A percentile compares a stretch with the other conserved stretches of the same genome.
phyloP scores from a whole-genome alignment of 2,888 invertebrate genomes.

The Phymatocera aterrima region DNA sequence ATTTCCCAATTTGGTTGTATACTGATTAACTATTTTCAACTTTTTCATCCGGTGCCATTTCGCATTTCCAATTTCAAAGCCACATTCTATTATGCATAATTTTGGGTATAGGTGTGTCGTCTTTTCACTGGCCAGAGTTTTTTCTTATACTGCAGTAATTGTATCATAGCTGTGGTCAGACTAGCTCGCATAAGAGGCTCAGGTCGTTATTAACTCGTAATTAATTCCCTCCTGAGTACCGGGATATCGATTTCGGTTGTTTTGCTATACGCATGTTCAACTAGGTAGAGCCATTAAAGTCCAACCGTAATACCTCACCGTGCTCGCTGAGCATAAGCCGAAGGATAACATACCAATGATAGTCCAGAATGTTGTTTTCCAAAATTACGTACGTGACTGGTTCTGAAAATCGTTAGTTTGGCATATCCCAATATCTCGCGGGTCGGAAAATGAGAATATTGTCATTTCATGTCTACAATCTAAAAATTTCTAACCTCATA shows the following conservation, averaged over 20 bases:
- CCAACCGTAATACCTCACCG: not conserved
- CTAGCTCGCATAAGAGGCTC: not conserved
- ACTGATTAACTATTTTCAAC: too few species aligned
- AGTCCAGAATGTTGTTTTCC: too few species aligned
- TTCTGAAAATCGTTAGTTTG: too few species aligned
- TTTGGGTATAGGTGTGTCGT: not conserved
- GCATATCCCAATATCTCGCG: too few species aligned
- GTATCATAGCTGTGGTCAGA: not conserved
- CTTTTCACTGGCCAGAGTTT: not conserved
- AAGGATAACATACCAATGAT: too few species aligned
- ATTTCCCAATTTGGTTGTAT: too few species aligned
- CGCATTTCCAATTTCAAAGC: too few species aligned
- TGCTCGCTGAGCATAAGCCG: not conserved
- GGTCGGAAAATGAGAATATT: too few species aligned
- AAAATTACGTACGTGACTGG: too few species aligned
- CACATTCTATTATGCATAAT: not conserved
- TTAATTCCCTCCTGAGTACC: slow-evolving; percentile 22
- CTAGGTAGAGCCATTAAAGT: slow-evolving; percentile 4
- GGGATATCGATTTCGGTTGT: slow-evolving; percentile 26
- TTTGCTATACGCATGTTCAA: not conserved
- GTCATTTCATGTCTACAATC: too few species aligned
- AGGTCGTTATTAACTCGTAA: slow-evolving; percentile 23
- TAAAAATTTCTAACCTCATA: too few species aligned
- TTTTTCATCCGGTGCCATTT: too few species aligned
- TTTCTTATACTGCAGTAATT: not conserved